phyloP scores from a whole-genome alignment of 2,113 vertebrate species.

The Todiramphus saurophagus region DNA sequence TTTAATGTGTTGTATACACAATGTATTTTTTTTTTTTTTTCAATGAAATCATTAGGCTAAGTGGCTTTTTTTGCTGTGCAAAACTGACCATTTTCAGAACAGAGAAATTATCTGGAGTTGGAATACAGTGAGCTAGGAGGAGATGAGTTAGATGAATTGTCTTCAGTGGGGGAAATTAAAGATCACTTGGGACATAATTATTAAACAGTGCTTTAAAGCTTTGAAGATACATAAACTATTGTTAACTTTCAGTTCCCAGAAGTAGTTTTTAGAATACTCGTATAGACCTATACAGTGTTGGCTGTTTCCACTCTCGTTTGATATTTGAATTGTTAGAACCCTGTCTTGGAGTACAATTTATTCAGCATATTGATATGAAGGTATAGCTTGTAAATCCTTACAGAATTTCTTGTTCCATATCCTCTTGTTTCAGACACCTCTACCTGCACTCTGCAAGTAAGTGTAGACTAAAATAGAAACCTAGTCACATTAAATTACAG shows the following conservation, averaged over 20 bases:
- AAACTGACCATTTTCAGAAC: background rate
- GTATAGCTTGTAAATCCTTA: background rate
- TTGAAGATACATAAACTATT: background rate
- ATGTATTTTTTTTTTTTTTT: background rate
- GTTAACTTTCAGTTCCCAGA: background rate
- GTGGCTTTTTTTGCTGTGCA: background rate
- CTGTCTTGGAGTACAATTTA: background rate
- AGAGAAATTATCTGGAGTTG: background rate
- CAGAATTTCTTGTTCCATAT: background rate
- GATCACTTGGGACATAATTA: conserved; percentile 13
- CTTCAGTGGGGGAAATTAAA: background rate
- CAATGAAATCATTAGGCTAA: background rate
- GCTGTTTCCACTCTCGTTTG: background rate
- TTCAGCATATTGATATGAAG: background rate
- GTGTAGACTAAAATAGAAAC: background rate
- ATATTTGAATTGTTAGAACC: background rate
- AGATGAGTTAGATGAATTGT: background rate
- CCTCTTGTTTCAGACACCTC: background rate
- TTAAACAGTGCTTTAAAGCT: background rate
- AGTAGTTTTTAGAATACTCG: background rate
- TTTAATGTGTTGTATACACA: background rate
- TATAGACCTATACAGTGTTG: background rate
- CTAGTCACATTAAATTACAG: background rate
- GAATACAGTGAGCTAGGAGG: background rate
- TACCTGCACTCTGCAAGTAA: background rate